Evolutionary conservation across 2,888 invertebrate genomes (phyloP).

Genomic region (Diachrysia chrysitis): DNA sequence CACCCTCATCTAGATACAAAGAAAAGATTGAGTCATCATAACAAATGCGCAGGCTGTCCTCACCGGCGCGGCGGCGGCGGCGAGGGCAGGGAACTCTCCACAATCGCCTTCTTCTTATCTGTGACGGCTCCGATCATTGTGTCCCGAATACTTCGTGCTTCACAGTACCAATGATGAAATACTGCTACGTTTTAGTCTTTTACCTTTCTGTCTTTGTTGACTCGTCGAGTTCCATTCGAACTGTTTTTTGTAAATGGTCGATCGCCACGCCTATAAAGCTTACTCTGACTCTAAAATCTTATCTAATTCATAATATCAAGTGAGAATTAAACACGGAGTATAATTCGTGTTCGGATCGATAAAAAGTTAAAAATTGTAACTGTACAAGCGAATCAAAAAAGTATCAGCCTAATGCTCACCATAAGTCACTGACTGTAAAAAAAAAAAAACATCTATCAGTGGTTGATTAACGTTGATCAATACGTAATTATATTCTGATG

Average conservation of each 20-base stretch:
- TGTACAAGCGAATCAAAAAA: conserved; percentile 62
- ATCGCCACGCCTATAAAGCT: conserved; percentile 79
- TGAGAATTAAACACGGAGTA: conserved; percentile 69
- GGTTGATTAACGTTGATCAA: conserved; percentile 65
- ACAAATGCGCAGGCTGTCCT: conserved; percentile 84
- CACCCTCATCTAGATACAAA: conserved; percentile 78
- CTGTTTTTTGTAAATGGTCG: conserved; percentile 82
- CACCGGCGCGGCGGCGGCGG: conserved; percentile 47
- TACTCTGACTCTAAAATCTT: conserved; percentile 82
- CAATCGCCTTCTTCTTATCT: conserved; percentile 86
- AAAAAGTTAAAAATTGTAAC: conserved; percentile 66
- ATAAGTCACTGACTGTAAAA: conserved; percentile 50
- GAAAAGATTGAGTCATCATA: conserved; percentile 89
- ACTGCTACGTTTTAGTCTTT: conserved; percentile 81
- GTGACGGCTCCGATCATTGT: conserved; percentile 86
- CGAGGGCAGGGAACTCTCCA: conserved; percentile 80
- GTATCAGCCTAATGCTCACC: conserved; percentile 51
- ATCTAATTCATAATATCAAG: conserved; percentile 81
- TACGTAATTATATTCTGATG: conserved; percentile 62
- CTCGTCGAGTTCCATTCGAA: conserved; percentile 82
- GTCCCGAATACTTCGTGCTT: conserved; percentile 82
- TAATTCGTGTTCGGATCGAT: conserved; percentile 64
- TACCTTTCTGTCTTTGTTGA: conserved; percentile 84
- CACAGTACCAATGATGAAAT: conserved; percentile 82
- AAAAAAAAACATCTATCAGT: conserved; percentile 43